These are phyloP conservation scores for Mythimna ferrago DNA, from an alignment of 2,888 invertebrate genomes.

Conservation along the genomic window DNA sequence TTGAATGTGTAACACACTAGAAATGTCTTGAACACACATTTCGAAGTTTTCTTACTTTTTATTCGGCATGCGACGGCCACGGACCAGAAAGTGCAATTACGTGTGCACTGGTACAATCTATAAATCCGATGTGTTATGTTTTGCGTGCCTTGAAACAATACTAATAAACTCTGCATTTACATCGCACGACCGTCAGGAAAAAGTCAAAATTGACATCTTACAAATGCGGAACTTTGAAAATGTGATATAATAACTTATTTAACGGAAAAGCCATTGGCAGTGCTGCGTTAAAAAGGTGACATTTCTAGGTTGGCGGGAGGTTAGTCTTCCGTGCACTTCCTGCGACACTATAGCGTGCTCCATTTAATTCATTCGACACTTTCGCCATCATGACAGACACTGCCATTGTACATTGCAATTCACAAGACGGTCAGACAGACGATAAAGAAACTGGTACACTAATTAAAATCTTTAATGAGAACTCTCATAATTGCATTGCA, in stretches of 20 bases:
- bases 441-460: slow-evolving; percentile 56
- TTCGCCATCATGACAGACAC: slow-evolving; percentile 9
- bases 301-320: slow-evolving; percentile 16
- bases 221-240: slow-evolving; percentile 22
- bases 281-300: slow-evolving; percentile 13
- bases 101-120: slow-evolving; percentile 38
- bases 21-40: slow-evolving; percentile 1
- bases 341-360: slow-evolving; percentile 18
- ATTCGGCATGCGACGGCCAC: not conserved
- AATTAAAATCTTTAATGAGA: slow-evolving; percentile 46
- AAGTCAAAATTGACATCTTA: slow-evolving; percentile 16
- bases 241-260: slow-evolving; percentile 6
- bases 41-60: not conserved
- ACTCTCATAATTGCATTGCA: not conserved
- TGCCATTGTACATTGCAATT: slow-evolving; percentile 5
- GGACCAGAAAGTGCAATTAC: slow-evolving; percentile 19
- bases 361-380: slow-evolving; percentile 35
- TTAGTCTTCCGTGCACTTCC: not conserved
- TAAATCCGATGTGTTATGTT: slow-evolving; percentile 42
- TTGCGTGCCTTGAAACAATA: slow-evolving; percentile 57
- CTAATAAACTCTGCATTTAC: slow-evolving; percentile 39
- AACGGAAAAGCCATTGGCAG: not conserved
- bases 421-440: slow-evolving; percentile 38
- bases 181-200: slow-evolving; percentile 18
- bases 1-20: not conserved